phyloP scores from a whole-genome alignment of 2,888 invertebrate species.

The Pammene fasciana region DNA sequence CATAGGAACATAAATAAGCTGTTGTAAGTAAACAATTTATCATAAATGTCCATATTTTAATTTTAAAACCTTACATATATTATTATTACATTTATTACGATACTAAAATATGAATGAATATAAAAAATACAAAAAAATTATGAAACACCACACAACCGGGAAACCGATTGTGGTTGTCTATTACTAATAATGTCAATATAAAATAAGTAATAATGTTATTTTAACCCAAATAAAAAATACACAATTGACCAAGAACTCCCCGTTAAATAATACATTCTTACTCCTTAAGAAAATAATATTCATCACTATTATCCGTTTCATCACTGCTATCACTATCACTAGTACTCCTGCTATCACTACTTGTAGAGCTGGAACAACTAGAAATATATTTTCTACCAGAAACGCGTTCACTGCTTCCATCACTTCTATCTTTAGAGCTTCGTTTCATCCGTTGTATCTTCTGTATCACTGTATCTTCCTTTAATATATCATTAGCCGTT shows the following conservation, averaged over 20 bases:
- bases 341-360: neutral
- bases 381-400: neutral
- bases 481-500: conserved; percentile 50
- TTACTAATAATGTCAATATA: too few relatives aligned
- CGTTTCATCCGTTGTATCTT: neutral
- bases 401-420: neutral
- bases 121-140: neutral
- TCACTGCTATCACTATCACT: conserved; percentile 33
- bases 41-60: neutral
- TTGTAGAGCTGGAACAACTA: neutral
- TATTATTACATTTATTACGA: too few relatives aligned
- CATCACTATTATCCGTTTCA: conserved; percentile 43
- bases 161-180: too few relatives aligned
- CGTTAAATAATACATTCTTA: neutral
- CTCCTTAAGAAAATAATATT: conserved; percentile 41
- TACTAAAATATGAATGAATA: neutral
- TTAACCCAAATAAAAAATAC: too few relatives aligned
- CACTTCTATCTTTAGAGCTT: neutral
- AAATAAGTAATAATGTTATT: too few relatives aligned
- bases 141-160: neutral
- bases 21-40: conserved; percentile 25
- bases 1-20: conserved; percentile 5
- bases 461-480: conserved; percentile 33
- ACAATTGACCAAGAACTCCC: too few relatives aligned
- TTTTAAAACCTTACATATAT: neutral